Evolutionary conservation across 2,113 vertebrate species (phyloP), one percentile per base, ranked within the genome.

Genomic region (Lynx canadensis): DNA sequence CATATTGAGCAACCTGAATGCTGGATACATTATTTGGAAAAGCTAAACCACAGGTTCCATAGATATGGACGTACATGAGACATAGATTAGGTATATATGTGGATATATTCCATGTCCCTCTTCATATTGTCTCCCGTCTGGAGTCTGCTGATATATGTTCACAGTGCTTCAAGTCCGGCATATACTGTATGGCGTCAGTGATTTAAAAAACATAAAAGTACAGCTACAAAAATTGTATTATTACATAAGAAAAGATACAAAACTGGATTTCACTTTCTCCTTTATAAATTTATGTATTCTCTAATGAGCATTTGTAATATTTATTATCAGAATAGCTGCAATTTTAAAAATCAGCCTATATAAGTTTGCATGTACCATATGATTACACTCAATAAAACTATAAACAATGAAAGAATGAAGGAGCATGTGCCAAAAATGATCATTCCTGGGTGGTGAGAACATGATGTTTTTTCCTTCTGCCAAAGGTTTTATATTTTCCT

Each of bases 291-390:
- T 65, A 57, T 78, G 7, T 69, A 57, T 83, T 95, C 95, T 97
- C 36, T 93, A 74, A 95, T 91, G 69, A 96, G 74, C 65, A 79
- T 73, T 55, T 38, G 33, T 93, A 81, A 84, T 10, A 80, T 74
- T 93, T 97, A 94, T 94, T 91, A 96, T 91, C 48, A 93, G 93
- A 97, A 94, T 83, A 90, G 66, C 83, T 74, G 63, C 11, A 97
- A 83, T 97, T 95, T 96, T 31, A 55, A 92, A 96, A 97, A 73
- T 36, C 69, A 92, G 45, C 60, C 78, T 90, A 12, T 89, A 71
- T 90, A 95, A 87, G 92, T 95, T 86, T 97, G 41, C 31, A n/a
- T 33, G 38, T 89, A 41, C 74, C 86, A 33, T 69, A 41, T 50
- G 55, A 84, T 97, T 50, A 90, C 7, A 95, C 57, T 89, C n/a